phyloP scores from a whole-genome alignment of 1,140 invertebrate species.

The Aradophagus sp. region DNA sequence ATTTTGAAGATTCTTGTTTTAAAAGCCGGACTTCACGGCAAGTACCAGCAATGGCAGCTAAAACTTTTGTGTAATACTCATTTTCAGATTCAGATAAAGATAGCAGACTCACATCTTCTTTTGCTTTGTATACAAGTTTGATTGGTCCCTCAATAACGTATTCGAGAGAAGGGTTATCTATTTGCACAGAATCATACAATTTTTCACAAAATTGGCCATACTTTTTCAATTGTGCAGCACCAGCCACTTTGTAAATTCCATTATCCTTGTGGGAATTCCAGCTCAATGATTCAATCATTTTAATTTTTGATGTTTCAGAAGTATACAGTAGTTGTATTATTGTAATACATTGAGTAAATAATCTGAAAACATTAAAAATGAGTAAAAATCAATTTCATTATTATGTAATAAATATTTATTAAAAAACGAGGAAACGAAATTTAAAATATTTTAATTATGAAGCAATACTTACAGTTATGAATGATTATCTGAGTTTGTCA shows the following conservation, averaged over 20 bases:
- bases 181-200: constrained; percentile 73
- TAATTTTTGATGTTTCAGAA: no score
- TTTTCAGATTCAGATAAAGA: constrained; percentile 87
- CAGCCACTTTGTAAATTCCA: constrained; percentile 76
- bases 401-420: no score
- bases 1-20: constrained; percentile 81
- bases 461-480: no score
- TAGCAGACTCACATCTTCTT: constrained; percentile 80
- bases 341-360: no score
- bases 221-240: constrained; percentile 78
- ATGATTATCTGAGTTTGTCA: no score
- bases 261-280: constrained; percentile 68
- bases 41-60: constrained; percentile 86
- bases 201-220: constrained; percentile 85
- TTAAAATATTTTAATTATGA: no score
- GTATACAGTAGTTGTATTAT: no score
- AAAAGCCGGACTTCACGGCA: constrained; percentile 84
- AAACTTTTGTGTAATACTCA: constrained; percentile 85
- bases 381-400: no score
- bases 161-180: constrained; percentile 67
- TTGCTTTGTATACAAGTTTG: constrained; percentile 77
- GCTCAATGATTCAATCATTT: constrained; percentile 68
- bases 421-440: no score
- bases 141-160: constrained; percentile 74
- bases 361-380: no score